Base-by-base conservation (phyloP, 2,113 vertebrate genomes). In the Tyrannus savana region DNA sequence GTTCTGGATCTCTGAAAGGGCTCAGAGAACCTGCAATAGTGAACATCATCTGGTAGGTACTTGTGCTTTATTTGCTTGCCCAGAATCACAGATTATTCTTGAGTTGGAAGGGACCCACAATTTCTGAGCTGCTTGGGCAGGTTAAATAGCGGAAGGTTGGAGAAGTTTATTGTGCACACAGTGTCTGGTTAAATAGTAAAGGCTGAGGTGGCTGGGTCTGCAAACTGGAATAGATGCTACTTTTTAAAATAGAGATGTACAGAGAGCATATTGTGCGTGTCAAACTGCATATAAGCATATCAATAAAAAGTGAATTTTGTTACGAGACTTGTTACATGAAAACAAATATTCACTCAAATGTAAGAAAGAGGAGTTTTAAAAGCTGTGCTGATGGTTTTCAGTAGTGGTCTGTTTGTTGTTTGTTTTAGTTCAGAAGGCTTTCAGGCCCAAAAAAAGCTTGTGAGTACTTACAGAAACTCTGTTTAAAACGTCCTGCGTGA, bases 31-130 rank as follows among this genome's bases (percentile, higher is more conserved):
- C 95, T 92, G 52, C 91, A 28, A 0, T 46, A 67, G 80, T 10
- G 66, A 95, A 33, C 83, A 2, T 85, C 64, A 7, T 4, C 81
- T 83, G 92, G 96, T 96, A 95, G 68, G 96, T 94, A 31, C 56
- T 77, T 27, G 21, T 2, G 50, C 83, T 87, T 76, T 30, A 17
- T 69, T 19, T 62, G 25, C 28, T 62, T 28, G 31, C 31, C 21
- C 31, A 31, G 52, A 55, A 21, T 28, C 17, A 13, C 37, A 41
- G 27, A 41, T 30, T 30, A 30, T 42, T 42, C 7, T 21, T 30
- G 39, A 42, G 18, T 42, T 41, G 39, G 28, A 63, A 42, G 60
- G 60, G 8, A 42, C 39, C 39, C 60, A 42, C 60, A 41, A 10
- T 63, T 66, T 78, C 59, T 42, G 50, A 66, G 67, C 88, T 63